Percentiles rank a stretch among this genome's conserved stretches.
Conservation (phyloP, 2,888 invertebrate genomes). For the Euzetes globulus region DNA sequence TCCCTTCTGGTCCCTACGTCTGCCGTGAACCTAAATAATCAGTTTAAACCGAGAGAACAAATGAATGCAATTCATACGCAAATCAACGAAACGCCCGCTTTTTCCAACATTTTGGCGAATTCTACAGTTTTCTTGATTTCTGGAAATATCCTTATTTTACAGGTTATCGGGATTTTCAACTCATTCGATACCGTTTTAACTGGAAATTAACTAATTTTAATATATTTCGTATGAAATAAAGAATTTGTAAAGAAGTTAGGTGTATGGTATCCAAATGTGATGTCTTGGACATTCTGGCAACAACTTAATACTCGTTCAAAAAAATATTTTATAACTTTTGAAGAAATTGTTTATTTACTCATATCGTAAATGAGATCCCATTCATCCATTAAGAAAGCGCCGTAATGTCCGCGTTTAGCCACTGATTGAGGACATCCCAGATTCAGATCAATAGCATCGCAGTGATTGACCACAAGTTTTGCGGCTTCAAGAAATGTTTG, state of each 20-base stretch:
- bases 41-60: background rate
- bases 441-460: constrained; percentile 94
- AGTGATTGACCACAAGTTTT: constrained; percentile 70
- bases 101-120: constrained; percentile 89
- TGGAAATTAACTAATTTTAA: background rate
- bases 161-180: constrained; percentile 81
- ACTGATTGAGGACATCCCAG: constrained; percentile 97
- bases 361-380: constrained; percentile 77
- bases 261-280: too few species aligned
- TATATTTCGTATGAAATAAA: background rate
- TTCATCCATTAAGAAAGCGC: constrained; percentile 91
- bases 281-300: too few species aligned
- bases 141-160: constrained; percentile 87
- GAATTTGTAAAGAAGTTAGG: too few species aligned
- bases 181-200: constrained; percentile 50
- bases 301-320: too few species aligned
- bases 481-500: constrained; percentile 77
- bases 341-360: constrained; percentile 55
- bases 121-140: constrained; percentile 73
- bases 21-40: constrained; percentile 68
- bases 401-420: constrained; percentile 91
- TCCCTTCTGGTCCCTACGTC: constrained; percentile 94
- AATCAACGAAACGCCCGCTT: constrained; percentile 61
- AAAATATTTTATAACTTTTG: too few species aligned
- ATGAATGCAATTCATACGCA: background rate